These are phyloP conservation scores for Lapara coniferarum DNA, from an alignment of 2,888 invertebrate genomes.

Conservation along the genomic window DNA sequence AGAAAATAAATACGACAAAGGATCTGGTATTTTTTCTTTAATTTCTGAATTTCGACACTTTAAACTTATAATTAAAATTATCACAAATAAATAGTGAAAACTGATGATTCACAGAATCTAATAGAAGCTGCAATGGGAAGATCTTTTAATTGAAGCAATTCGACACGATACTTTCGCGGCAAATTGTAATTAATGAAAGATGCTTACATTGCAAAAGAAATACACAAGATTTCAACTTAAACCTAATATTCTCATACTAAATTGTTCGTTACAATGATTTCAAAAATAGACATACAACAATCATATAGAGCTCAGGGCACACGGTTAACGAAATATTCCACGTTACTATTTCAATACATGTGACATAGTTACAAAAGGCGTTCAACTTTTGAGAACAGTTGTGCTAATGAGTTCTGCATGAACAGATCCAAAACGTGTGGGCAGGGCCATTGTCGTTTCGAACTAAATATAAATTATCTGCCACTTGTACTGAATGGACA, in stretches of 20 bases:
- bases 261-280: slow-evolving; percentile 28
- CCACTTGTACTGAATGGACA: slow-evolving; percentile 6
- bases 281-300: slow-evolving; percentile 26
- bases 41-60: slow-evolving; percentile 65
- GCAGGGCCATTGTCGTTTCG: slow-evolving; percentile 26
- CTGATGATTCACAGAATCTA: slow-evolving; percentile 81
- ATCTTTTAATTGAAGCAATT: slow-evolving; percentile 47
- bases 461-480: slow-evolving; percentile 6
- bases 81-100: slow-evolving; percentile 81
- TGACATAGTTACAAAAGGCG: slow-evolving; percentile 38
- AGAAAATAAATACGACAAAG: slow-evolving; percentile 37
- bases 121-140: slow-evolving; percentile 62
- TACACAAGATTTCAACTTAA: slow-evolving; percentile 43
- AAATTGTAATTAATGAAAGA: slow-evolving; percentile 28
- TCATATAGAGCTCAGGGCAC: neutral
- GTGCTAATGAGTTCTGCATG: slow-evolving; percentile 22
- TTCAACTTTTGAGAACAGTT: slow-evolving; percentile 44
- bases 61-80: slow-evolving; percentile 69
- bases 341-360: slow-evolving; percentile 37
- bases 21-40: slow-evolving; percentile 49
- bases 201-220: slow-evolving; percentile 34
- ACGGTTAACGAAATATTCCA: slow-evolving; percentile 38
- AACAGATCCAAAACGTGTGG: slow-evolving; percentile 16
- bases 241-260: slow-evolving; percentile 29
- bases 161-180: slow-evolving; percentile 29